Conservation (phyloP, 1,140 invertebrate genomes). For the Drosophila lini region DNA sequence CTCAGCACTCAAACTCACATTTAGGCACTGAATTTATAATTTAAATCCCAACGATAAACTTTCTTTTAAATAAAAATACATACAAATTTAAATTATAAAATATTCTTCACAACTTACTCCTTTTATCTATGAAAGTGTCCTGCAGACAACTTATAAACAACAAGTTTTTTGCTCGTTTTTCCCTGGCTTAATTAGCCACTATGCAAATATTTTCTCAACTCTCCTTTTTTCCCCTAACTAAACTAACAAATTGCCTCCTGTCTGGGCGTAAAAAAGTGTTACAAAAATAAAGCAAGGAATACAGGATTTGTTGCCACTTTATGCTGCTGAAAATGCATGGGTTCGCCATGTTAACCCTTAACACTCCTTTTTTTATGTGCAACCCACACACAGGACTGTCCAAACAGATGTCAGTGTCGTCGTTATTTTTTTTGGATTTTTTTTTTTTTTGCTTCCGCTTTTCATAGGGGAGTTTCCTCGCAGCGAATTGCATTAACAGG, state of each 20-base stretch:
- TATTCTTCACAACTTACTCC: too few relatives aligned
- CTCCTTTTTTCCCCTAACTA: constrained; percentile 25
- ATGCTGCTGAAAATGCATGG: constrained; percentile 45
- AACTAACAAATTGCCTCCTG: constrained; percentile 55
- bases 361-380: constrained; percentile 11
- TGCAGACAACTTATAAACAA: constrained; percentile 10
- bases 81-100: not conserved
- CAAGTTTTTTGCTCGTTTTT: not conserved
- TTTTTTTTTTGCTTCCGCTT: constrained; percentile 14
- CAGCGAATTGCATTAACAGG: constrained; percentile 77
- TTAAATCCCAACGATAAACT: not conserved
- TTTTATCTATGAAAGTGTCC: not conserved
- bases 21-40: not conserved
- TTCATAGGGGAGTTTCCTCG: constrained; percentile 20
- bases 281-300: constrained; percentile 44
- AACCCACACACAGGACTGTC: constrained; percentile 27
- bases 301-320: constrained; percentile 59
- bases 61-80: too few relatives aligned
- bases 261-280: constrained; percentile 42
- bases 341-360: constrained; percentile 28
- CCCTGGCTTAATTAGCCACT: constrained; percentile 39
- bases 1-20: not conserved
- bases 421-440: not conserved
- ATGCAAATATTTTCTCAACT: constrained; percentile 46
- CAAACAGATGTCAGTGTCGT: constrained; percentile 51